Percentiles rank a stretch among this genome's conserved stretches.
Conservation (phyloP, 2,113 vertebrate genomes). For the Danionella cerebrum region DNA sequence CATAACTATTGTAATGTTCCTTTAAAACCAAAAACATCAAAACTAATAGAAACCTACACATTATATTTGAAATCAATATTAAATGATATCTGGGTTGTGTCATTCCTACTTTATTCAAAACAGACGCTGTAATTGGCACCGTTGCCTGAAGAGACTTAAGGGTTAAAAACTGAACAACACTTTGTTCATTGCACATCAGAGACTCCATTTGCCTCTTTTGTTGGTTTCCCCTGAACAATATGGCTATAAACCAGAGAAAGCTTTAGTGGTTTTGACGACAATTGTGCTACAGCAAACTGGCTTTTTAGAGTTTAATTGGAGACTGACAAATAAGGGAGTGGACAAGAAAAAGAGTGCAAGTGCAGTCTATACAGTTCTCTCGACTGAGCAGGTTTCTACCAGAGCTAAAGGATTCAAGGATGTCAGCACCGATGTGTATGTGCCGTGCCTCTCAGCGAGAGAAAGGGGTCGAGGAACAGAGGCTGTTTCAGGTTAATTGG, state of each 20-base stretch:
- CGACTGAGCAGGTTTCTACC: neutral
- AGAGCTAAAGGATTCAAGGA: conserved; percentile 21
- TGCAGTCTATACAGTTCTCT: neutral
- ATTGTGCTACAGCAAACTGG: neutral
- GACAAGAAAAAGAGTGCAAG: neutral
- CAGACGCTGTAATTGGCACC: too few species aligned
- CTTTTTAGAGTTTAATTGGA: neutral
- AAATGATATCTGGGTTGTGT: too few species aligned
- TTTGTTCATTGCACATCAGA: too few species aligned
- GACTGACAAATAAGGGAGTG: neutral
- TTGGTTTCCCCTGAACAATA: conserved; percentile 1
- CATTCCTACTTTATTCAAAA: too few species aligned
- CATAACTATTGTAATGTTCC: too few species aligned
- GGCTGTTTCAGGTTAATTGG: conserved; percentile 57
- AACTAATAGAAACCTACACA: too few species aligned
- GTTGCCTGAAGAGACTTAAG: too few species aligned
- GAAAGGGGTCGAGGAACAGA: conserved; percentile 15
- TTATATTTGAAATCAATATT: too few species aligned
- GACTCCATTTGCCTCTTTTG: too few species aligned
- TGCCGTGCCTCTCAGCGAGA: neutral
- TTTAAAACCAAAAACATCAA: too few species aligned
- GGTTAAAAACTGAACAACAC: too few species aligned
- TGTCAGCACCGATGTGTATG: conserved; percentile 27
- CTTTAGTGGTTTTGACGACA: neutral
- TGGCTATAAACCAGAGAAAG: neutral